Conservation (phyloP, 2,113 vertebrate species). For the Megaleporinus macrocephalus region DNA sequence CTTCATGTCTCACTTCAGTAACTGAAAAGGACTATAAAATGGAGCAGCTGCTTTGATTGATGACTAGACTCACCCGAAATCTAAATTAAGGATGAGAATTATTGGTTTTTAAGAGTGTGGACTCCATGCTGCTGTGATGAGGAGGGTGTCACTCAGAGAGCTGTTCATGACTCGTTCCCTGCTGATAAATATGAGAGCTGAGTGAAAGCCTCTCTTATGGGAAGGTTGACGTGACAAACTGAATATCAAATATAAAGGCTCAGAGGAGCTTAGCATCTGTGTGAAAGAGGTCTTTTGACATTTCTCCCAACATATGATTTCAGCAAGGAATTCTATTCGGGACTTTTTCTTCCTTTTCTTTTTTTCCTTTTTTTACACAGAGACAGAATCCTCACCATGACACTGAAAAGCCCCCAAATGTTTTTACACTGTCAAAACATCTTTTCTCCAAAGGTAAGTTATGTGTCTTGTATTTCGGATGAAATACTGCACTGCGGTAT, state of each 20-base stretch:
- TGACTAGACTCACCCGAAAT: slow-evolving; percentile 51
- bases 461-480: background rate
- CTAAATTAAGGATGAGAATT: slow-evolving; percentile 50
- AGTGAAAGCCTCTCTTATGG: slow-evolving; percentile 27
- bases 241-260: slow-evolving; percentile 34
- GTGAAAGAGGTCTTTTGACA: slow-evolving; percentile 7
- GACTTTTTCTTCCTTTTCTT: no score
- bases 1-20: slow-evolving; percentile 46
- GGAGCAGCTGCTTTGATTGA: slow-evolving; percentile 47
- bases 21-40: slow-evolving; percentile 27
- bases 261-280: slow-evolving; percentile 41
- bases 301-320: slow-evolving; percentile 34
- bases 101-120: slow-evolving; percentile 47
- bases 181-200: slow-evolving; percentile 42
- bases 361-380: background rate
- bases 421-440: slow-evolving; percentile 24
- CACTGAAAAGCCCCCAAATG: slow-evolving; percentile 1
- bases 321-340: slow-evolving; percentile 14
- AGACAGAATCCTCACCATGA: slow-evolving; percentile 9
- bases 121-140: slow-evolving; percentile 16
- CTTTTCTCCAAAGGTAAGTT: slow-evolving; percentile 14
- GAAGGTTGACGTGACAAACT: slow-evolving; percentile 18
- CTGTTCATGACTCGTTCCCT: slow-evolving; percentile 35
- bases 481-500: background rate
- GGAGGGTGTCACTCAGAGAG: slow-evolving; percentile 20